Conservation (phyloP, 2,888 invertebrate genomes). For the Epirrita christyi region DNA sequence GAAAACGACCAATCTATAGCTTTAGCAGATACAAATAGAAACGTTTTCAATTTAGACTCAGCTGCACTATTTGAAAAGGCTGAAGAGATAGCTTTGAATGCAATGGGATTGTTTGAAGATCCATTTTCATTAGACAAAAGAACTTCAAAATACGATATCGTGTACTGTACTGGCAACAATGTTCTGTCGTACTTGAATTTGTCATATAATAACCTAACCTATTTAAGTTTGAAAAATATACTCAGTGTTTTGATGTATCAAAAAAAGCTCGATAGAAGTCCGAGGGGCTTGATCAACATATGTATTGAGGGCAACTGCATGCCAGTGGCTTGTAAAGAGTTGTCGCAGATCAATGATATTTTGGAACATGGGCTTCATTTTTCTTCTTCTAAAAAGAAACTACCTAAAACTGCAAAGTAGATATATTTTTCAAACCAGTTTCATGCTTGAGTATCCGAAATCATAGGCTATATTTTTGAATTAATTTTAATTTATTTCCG, state of each 20-base stretch:
- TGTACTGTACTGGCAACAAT: conserved; percentile 60
- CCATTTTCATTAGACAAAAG: conserved; percentile 49
- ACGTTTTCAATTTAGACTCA: conserved; percentile 36
- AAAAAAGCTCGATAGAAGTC: conserved; percentile 44
- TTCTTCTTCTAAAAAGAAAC: no score
- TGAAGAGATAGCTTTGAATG: conserved; percentile 38
- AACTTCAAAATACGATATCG: conserved; percentile 34
- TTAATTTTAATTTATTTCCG: no score
- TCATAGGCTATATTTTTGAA: no score
- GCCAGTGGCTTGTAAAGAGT: conserved; percentile 55
- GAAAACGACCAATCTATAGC: conserved; percentile 17
- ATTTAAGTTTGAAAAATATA: conserved; percentile 50
- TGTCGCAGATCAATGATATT: conserved; percentile 48
- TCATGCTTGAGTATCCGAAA: no score
- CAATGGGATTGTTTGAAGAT: conserved; percentile 50
- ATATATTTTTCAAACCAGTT: no score
- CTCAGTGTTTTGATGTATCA: conserved; percentile 52
- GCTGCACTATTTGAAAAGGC: conserved; percentile 49
- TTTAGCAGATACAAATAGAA: conserved; percentile 39
- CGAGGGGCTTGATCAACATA: conserved; percentile 58
- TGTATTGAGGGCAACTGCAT: conserved; percentile 61
- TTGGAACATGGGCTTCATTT: conserved; percentile 30
- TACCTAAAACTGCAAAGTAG: no score
- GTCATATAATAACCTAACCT: conserved; percentile 60
- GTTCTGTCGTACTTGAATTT: conserved; percentile 58